phyloP scores from a whole-genome alignment of 2,113 vertebrate species.

The Ginglymostoma cirratum region DNA sequence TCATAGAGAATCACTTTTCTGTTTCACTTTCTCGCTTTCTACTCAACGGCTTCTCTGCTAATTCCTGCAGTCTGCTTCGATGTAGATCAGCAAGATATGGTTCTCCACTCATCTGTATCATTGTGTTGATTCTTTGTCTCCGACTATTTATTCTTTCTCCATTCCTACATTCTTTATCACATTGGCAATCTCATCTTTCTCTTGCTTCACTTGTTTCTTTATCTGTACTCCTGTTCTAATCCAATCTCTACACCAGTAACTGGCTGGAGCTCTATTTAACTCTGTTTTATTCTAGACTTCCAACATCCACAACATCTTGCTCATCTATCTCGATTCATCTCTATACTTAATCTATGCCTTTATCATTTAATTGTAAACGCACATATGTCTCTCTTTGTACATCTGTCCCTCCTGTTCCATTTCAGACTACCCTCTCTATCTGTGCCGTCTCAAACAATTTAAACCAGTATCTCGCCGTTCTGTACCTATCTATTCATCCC shows the following conservation, averaged over 20 bases:
- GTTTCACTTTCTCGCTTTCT: neutral
- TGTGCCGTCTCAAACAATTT: neutral
- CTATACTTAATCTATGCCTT: neutral
- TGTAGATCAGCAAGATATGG: neutral
- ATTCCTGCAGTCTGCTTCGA: neutral
- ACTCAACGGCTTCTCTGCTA: neutral
- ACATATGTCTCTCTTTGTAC: neutral
- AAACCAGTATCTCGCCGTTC: neutral
- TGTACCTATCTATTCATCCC: neutral
- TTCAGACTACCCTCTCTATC: neutral
- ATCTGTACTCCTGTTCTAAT: neutral
- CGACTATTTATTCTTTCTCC: neutral
- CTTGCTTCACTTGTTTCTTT: neutral
- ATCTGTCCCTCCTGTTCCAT: neutral
- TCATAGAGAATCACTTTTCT: neutral
- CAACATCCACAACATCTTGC: neutral
- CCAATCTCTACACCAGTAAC: neutral
- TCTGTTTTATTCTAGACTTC: neutral
- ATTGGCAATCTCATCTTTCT: neutral
- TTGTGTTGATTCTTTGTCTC: neutral
- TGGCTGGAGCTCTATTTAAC: neutral
- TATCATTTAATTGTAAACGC: neutral
- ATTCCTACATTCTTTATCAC: neutral
- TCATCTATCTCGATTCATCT: neutral
- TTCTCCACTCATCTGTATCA: neutral